These are phyloP conservation scores for Lacerta viridis DNA, from an alignment of 2,797 vertebrate species.

Conservation along the genomic window DNA sequence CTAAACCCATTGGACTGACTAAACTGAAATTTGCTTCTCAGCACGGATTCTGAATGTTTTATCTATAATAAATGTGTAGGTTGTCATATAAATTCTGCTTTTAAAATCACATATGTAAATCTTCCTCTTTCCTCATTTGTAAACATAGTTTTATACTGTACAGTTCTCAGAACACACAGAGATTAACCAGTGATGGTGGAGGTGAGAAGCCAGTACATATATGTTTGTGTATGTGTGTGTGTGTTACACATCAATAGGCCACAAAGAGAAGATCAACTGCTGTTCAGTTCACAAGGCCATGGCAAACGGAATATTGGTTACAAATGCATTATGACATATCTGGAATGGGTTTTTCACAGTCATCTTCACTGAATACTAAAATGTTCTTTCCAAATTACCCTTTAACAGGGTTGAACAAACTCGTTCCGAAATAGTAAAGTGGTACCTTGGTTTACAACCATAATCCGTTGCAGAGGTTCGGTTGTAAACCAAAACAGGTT, in stretches of 20 bases:
- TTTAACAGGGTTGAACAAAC: background rate
- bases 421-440: background rate
- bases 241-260: background rate
- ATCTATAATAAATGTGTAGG: background rate
- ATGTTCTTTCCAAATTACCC: conserved; percentile 5
- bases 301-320: conserved; percentile 4
- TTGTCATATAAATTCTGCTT: background rate
- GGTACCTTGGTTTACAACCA: too few relatives aligned
- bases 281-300: conserved; percentile 3
- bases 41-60: fast-evolving
- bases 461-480: too few relatives aligned
- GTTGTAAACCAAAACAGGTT: too few relatives aligned
- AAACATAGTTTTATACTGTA: background rate
- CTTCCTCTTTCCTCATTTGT: background rate
- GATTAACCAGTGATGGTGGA: background rate
- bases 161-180: background rate
- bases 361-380: conserved; percentile 4
- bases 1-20: background rate
- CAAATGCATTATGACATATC: background rate
- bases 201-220: background rate
- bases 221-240: background rate
- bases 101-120: conserved; percentile 15
- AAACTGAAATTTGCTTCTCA: background rate
- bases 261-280: background rate
- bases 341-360: conserved; percentile 10